phyloP scores from a whole-genome alignment of 2,888 invertebrate genomes.

The Drosophila infuscata region DNA sequence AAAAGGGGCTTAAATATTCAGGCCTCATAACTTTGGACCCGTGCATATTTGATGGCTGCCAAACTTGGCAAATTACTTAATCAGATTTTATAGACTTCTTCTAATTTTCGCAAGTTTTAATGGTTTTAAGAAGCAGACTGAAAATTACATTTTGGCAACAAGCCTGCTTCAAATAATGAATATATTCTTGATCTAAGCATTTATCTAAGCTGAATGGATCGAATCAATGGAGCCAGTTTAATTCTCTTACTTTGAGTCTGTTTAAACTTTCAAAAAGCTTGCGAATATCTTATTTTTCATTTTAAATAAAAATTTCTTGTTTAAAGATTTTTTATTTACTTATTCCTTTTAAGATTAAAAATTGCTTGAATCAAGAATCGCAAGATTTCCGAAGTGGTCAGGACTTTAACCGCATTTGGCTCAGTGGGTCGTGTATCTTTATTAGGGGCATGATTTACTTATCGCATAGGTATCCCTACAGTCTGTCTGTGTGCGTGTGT shows the following conservation, averaged over 20 bases:
- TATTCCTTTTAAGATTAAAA: background rate
- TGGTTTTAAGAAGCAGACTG: background rate
- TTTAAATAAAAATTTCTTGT: background rate
- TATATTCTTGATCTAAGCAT: background rate
- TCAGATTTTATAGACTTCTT: conserved; percentile 61
- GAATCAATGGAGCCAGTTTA: background rate
- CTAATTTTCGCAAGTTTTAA: conserved; percentile 24
- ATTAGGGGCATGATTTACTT: conserved; percentile 16
- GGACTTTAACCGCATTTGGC: conserved; percentile 33
- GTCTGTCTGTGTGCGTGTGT: background rate
- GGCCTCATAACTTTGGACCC: conserved; percentile 53
- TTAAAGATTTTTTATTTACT: background rate
- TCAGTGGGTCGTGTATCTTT: conserved; percentile 49
- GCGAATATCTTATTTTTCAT: background rate
- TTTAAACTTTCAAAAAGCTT: background rate
- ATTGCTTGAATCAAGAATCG: background rate
- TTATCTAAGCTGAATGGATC: background rate
- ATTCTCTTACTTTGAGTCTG: background rate
- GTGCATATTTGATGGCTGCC: conserved; percentile 69
- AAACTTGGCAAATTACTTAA: conserved; percentile 75
- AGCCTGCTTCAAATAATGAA: background rate
- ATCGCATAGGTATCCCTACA: background rate
- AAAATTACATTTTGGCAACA: background rate
- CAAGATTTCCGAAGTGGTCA: background rate
- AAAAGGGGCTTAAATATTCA: conserved; percentile 62